These are phyloP conservation scores for Drosophila malerkotliana DNA, from an alignment of 1,140 invertebrate species.

Conservation along the genomic window DNA sequence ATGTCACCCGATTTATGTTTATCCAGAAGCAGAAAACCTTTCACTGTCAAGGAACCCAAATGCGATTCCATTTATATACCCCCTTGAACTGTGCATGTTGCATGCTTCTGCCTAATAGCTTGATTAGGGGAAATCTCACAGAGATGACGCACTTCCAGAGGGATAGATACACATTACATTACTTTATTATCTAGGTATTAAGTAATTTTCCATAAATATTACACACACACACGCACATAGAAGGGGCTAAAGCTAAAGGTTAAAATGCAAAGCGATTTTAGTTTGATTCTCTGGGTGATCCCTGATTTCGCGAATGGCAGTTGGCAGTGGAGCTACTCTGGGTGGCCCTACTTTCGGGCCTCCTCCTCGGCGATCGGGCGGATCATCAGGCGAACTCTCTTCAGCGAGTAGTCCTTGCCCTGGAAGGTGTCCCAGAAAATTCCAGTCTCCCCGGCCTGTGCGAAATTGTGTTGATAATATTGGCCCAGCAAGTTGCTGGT, in stretches of 20 bases:
- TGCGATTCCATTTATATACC: constrained; percentile 27
- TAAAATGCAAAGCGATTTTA: constrained; percentile 41
- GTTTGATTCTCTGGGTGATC: constrained; percentile 20
- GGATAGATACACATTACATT: constrained; percentile 27
- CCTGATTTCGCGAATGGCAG: constrained; percentile 50
- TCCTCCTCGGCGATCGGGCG: constrained; percentile 75
- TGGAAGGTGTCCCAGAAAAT: constrained; percentile 86
- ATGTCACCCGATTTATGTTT: constrained; percentile 20
- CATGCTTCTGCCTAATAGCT: constrained; percentile 36
- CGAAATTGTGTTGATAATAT: constrained; percentile 83
- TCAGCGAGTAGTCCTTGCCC: constrained; percentile 85
- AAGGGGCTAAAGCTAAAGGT: constrained; percentile 31
- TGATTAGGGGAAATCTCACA: constrained; percentile 42
- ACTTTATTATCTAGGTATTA: constrained; percentile 67
- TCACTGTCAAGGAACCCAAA: neutral
- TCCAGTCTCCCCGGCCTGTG: constrained; percentile 83
- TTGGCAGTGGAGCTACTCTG: constrained; percentile 8
- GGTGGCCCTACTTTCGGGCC: constrained; percentile 28
- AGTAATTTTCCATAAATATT: constrained; percentile 74
- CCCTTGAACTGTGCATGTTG: constrained; percentile 20
- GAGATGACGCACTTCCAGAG: constrained; percentile 37
- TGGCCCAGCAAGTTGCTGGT: constrained; percentile 85
- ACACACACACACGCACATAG: constrained; percentile 42
- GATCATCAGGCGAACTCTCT: constrained; percentile 85
- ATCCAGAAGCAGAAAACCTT: neutral